phyloP scores from a whole-genome alignment of 2,888 invertebrate genomes.

The Limnephilus rhombicus region DNA sequence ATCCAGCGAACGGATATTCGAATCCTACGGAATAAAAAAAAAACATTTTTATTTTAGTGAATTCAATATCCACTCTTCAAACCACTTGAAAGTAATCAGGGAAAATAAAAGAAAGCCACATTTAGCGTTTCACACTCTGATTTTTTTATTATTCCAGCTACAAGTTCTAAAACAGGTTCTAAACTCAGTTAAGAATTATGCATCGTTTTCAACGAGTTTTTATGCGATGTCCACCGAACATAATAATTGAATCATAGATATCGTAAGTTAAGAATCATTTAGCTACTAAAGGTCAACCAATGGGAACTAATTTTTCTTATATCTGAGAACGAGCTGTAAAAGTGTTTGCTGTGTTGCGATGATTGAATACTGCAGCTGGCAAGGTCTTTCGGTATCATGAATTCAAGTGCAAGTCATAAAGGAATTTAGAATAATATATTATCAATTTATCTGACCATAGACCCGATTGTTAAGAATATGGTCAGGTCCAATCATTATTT shows the following conservation, averaged over 20 bases:
- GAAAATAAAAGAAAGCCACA: too few relatives aligned
- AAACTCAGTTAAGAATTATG: not conserved
- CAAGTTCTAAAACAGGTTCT: not conserved
- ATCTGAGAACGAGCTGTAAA: not conserved
- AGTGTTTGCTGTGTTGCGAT: not conserved
- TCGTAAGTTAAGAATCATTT: not conserved
- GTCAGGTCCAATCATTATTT: not conserved
- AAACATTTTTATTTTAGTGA: too few relatives aligned
- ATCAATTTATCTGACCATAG: not conserved
- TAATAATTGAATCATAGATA: not conserved
- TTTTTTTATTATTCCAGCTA: too few relatives aligned
- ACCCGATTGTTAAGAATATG: not conserved
- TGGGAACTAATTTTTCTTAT: not conserved
- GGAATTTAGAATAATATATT: not conserved
- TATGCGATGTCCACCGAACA: not conserved
- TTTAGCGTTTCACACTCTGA: too few relatives aligned
- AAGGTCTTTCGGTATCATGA: not conserved
- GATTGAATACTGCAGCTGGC: not conserved
- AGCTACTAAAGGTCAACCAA: not conserved
- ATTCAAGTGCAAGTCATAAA: conserved; percentile 1
- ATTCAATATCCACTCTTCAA: too few relatives aligned
- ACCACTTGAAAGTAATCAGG: too few relatives aligned
- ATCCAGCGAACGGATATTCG: too few relatives aligned
- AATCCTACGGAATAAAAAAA: too few relatives aligned
- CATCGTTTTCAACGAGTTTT: not conserved